These are phyloP conservation scores for Octodon degus DNA, from an alignment of 2,113 vertebrate species.

Conservation along the genomic window DNA sequence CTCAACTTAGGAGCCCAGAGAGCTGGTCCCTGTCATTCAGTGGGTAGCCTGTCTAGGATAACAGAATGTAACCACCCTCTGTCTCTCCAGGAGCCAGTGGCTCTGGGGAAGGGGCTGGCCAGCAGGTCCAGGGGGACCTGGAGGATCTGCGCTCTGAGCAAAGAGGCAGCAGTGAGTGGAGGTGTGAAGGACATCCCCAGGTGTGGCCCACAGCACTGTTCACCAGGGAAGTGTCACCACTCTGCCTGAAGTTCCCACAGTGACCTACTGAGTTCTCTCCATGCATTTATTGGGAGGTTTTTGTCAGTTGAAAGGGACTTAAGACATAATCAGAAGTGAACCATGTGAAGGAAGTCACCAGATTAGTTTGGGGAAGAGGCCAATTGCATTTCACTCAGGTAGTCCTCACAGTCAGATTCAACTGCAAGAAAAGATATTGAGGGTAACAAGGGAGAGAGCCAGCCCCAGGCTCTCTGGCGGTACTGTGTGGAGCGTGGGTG, in stretches of 20 bases:
- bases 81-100: not conserved
- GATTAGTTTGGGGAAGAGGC: not conserved
- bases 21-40: not conserved
- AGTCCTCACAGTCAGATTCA: not conserved
- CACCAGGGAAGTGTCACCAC: not conserved
- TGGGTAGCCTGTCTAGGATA: not conserved
- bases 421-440: not conserved
- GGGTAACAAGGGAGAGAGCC: not conserved
- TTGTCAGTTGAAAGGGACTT: not conserved
- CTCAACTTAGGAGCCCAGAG: not conserved
- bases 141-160: not conserved
- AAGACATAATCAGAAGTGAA: not conserved
- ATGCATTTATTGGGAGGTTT: not conserved
- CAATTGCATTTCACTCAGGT: not conserved
- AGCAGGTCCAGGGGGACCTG: not conserved
- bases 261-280: not conserved
- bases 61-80: not conserved
- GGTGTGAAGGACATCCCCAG: not conserved
- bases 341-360: not conserved
- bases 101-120: not conserved
- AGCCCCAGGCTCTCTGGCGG: not conserved
- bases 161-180: not conserved
- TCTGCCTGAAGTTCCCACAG: not conserved
- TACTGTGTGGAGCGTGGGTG: not conserved
- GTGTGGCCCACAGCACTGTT: not conserved